Evolutionary conservation across 1,140 invertebrate genomes (phyloP).

Genomic region (Alviniconcha marisindica): DNA sequence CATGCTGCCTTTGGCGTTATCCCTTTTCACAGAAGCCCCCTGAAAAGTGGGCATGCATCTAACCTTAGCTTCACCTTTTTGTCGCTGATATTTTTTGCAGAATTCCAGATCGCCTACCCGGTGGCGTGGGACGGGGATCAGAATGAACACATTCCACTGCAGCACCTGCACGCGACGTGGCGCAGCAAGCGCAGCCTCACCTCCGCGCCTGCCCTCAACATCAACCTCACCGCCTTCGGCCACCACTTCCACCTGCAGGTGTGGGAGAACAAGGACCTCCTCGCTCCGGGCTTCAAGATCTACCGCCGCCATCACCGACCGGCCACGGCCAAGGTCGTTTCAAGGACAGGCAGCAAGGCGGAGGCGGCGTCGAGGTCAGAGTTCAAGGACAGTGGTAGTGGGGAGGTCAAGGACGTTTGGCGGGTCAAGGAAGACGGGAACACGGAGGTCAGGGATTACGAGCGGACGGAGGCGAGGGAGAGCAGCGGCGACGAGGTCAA

Average conservation of each 20-base stretch:
- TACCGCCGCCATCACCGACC: slow-evolving; percentile 44
- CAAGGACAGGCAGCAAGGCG: too few species aligned
- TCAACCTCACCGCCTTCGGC: slow-evolving; percentile 53
- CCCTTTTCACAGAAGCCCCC: too few species aligned
- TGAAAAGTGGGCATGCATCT: too few species aligned
- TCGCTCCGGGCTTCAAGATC: slow-evolving; percentile 61
- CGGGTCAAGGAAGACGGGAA: background rate
- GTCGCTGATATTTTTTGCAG: too few species aligned
- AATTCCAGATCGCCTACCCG: slow-evolving; percentile 51
- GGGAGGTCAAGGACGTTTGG: background rate
- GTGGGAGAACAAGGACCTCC: slow-evolving; percentile 49
- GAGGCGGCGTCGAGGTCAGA: background rate
- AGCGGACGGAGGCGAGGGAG: background rate
- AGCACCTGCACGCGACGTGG: slow-evolving; percentile 33
- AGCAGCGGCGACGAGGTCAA: background rate
- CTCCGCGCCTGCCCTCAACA: slow-evolving; percentile 32
- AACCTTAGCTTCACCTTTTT: too few species aligned
- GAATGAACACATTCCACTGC: slow-evolving; percentile 40
- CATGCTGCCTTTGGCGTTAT: too few species aligned
- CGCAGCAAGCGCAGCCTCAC: background rate
- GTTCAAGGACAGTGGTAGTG: slow-evolving; percentile 5
- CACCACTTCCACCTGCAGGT: slow-evolving; percentile 58
- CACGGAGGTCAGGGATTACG: background rate
- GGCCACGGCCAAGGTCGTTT: background rate
- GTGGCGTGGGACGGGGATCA: slow-evolving; percentile 39